Percentiles rank a stretch among this genome's conserved stretches.
These are phyloP conservation scores for Drosophila vallismaia DNA, from an alignment of 2,888 invertebrate genomes.

Conservation along the genomic window DNA sequence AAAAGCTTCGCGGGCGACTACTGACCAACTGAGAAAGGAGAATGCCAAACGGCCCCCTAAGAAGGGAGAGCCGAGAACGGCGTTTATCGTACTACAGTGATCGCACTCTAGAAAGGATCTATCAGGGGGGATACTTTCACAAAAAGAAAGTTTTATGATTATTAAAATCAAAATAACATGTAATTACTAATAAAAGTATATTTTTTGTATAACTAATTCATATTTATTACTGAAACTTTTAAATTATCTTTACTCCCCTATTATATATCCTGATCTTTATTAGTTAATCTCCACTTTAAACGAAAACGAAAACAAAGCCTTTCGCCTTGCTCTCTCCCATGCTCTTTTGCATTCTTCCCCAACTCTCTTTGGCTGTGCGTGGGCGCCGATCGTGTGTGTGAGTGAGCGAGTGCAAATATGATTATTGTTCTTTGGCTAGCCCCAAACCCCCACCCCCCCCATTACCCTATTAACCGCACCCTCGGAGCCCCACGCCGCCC, in stretches of 20 bases:
- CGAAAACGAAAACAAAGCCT: conserved; percentile 25
- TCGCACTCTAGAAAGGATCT: not conserved
- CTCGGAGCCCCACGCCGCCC: too few relatives aligned
- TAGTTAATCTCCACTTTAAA: conserved; percentile 3
- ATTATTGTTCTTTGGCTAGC: conserved; percentile 42
- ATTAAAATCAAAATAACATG: too few relatives aligned
- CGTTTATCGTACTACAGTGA: conserved; percentile 23
- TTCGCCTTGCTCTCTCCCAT: not conserved
- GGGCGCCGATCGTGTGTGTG: conserved; percentile 44
- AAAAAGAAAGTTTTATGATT: too few relatives aligned
- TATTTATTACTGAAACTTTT: too few relatives aligned
- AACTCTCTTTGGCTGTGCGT: conserved; percentile 32
- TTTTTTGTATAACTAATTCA: too few relatives aligned
- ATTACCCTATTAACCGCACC: not conserved
- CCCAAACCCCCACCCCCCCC: not conserved
- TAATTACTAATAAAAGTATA: too few relatives aligned
- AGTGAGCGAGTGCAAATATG: conserved; percentile 51
- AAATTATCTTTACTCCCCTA: too few relatives aligned
- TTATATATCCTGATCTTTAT: not conserved
- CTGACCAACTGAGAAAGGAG: conserved; percentile 34
- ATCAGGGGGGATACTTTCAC: too few relatives aligned
- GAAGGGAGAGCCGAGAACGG: not conserved
- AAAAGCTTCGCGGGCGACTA: conserved; percentile 55
- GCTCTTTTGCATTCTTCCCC: not conserved
- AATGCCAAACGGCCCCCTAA: not conserved